A percentile compares a stretch with the other conserved stretches of the same genome.
Conservation (phyloP, 1,140 invertebrate genomes). For the Drosophila ambigua region DNA sequence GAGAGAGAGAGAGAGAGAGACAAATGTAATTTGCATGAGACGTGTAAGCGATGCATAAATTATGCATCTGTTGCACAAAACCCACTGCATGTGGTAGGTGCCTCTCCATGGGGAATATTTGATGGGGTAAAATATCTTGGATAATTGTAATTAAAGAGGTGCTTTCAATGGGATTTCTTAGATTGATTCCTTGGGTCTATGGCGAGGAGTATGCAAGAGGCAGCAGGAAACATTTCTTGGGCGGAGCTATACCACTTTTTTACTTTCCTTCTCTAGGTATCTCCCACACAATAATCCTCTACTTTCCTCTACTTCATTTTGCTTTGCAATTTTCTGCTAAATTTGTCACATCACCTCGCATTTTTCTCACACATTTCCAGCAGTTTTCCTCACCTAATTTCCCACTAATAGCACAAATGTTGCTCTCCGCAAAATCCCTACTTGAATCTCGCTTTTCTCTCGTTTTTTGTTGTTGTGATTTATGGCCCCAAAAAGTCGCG, state of each 20-base stretch:
- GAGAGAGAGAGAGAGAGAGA: not conserved
- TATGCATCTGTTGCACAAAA: slow-evolving; percentile 60
- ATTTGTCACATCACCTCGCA: slow-evolving; percentile 20
- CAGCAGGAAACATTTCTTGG: too few species aligned
- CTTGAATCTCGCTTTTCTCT: slow-evolving; percentile 13
- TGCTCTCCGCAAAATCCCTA: slow-evolving; percentile 13
- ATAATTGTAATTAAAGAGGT: too few species aligned
- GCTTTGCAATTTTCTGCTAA: not conserved
- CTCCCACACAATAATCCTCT: too few species aligned
- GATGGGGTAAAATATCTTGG: slow-evolving; percentile 4
- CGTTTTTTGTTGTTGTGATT: slow-evolving; percentile 47
- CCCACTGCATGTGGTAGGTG: slow-evolving; percentile 25
- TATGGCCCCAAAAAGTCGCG: slow-evolving; percentile 72
- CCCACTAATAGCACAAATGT: slow-evolving; percentile 22
- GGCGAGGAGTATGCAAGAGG: too few species aligned
- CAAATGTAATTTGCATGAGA: slow-evolving; percentile 57
- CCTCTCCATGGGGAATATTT: slow-evolving; percentile 17
- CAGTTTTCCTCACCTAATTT: slow-evolving; percentile 30
- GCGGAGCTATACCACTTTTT: too few species aligned
- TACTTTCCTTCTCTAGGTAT: too few species aligned
- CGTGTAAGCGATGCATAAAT: slow-evolving; percentile 68
- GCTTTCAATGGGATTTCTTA: too few species aligned
- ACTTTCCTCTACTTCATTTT: not conserved
- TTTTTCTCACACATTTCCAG: slow-evolving; percentile 8
- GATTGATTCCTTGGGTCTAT: too few species aligned